Evolutionary conservation across 2,797 vertebrate genomes (phyloP), one percentile per base, ranked within the genome.

Genomic region (Semotilus atromaculatus): DNA sequence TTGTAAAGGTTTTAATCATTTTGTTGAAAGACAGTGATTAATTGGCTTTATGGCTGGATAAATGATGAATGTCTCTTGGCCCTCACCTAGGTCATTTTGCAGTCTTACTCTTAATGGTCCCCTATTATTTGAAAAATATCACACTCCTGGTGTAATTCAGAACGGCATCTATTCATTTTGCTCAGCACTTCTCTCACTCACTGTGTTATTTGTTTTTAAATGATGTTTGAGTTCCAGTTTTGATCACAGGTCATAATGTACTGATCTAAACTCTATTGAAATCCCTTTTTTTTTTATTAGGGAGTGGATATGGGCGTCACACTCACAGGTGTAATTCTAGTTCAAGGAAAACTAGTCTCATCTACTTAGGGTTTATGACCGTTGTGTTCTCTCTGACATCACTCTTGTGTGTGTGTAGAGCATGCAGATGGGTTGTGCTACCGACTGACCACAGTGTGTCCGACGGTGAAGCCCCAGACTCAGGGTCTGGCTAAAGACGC

Each of bases 381-480:
- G 2, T 31, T 31, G 64, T 40, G 26, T 26, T 53, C 38, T 36
- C 13, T 31, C 13, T 79, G 31, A 40, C 72, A 31, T 71, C 7
- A 77, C 53, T 48, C 34, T 81, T 87, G 8, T 86, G 36, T 76
- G 16, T 77, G 64, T 84, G 38, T 45, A 99, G 98, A 99, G 90
- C 98, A 99, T 89, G 94, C 97, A 0, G 98, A 99, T 80, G 98
- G 98, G 66, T 95, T 99, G 85, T 99, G 98, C 93, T 96, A 98
- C 96, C 95, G 96, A 88, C 96, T 99, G 94, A 99, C 97, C 34
- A 94, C 95, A 19, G 97, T 99, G 86, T 99, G 98, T 91, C 98
- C 98, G 87, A 98, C 97, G 81, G 97, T 99, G 92, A 99, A 99
- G 94, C 98, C 98, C 45, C 97, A 99, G 94, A 99, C 98, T 88